Conservation (phyloP, 2,888 invertebrate species). For the Polylopha cassiicola region DNA sequence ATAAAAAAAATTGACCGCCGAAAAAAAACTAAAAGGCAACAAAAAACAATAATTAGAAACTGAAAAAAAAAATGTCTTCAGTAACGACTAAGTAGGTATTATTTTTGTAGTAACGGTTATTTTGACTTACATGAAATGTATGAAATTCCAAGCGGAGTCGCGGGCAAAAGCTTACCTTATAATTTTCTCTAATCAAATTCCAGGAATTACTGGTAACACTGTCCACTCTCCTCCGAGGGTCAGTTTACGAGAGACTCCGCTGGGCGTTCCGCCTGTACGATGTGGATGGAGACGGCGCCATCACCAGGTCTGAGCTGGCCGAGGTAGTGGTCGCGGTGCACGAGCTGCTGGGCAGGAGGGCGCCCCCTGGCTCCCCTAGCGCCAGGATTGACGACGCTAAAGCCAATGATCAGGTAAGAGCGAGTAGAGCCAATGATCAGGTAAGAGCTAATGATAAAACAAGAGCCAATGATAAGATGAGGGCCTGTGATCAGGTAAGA, state of each 20-base stretch:
- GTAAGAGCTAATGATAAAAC: background rate
- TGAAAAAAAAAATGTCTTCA: no score
- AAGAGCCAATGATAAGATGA: no score
- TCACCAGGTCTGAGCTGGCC: conserved; percentile 93
- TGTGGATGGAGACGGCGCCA: conserved; percentile 96
- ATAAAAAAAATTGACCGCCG: no score
- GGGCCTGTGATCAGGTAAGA: no score
- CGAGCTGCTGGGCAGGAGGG: conserved; percentile 89
- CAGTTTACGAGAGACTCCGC: conserved; percentile 93
- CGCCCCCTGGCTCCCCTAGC: conserved; percentile 81
- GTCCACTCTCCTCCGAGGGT: conserved; percentile 93
- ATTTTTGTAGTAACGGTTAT: no score
- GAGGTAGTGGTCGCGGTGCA: conserved; percentile 91
- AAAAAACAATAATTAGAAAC: no score
- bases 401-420: conserved; percentile 85
- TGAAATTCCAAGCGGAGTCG: no score
- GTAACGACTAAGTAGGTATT: no score
- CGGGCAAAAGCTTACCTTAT: background rate
- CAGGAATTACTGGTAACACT: conserved; percentile 96
- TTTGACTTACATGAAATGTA: no score
- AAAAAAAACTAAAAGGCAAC: no score
- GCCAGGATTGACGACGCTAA: conserved; percentile 85
- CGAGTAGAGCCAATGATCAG: background rate
- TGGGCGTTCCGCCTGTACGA: conserved; percentile 99
- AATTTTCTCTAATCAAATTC: conserved; percentile 30